A percentile compares a stretch with the other conserved stretches of the same genome.
These are phyloP conservation scores for Liasis olivaceus DNA, from an alignment of 2,797 vertebrate genomes.

Conservation along the genomic window DNA sequence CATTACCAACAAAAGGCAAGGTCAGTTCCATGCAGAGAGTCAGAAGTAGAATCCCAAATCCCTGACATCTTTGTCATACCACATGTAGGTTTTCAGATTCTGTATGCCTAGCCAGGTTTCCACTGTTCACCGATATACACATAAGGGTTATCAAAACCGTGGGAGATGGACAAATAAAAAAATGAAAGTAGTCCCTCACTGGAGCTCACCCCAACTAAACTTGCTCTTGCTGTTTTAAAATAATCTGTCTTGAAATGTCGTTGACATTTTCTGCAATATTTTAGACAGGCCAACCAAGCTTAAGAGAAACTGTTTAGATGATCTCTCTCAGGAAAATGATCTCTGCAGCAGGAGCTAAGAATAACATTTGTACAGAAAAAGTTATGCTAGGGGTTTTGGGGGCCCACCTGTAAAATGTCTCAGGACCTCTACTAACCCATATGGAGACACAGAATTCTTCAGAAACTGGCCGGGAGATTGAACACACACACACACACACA, in stretches of 20 bases:
- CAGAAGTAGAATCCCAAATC: constrained; percentile 46
- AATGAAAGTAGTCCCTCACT: constrained; percentile 1
- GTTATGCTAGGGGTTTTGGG: constrained; percentile 34
- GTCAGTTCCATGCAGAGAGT: constrained; percentile 60
- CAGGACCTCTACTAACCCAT: not conserved
- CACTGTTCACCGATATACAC: constrained; percentile 50
- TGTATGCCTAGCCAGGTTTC: constrained; percentile 47
- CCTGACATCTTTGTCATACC: constrained; percentile 46
- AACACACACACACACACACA: not conserved
- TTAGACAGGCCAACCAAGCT: constrained; percentile 47
- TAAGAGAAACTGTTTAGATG: constrained; percentile 43
- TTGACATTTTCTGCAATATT: constrained; percentile 50
- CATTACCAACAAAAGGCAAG: constrained; percentile 60
- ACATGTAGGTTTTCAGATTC: constrained; percentile 48
- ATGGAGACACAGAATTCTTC: constrained; percentile 2
- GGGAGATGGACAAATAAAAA: constrained; percentile 44
- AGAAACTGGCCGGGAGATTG: not conserved
- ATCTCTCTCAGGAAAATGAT: constrained; percentile 53
- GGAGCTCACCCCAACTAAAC: constrained; percentile 33
- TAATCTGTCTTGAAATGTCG: constrained; percentile 52
- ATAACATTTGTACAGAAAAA: constrained; percentile 44
- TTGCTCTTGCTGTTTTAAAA: constrained; percentile 55
- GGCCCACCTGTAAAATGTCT: constrained; percentile 49
- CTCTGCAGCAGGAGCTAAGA: constrained; percentile 28
- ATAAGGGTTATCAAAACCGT: constrained; percentile 62